Evolutionary conservation across 2,888 invertebrate species (phyloP), one percentile per base, ranked within the genome.

Genomic region (Acleris sparsana): DNA sequence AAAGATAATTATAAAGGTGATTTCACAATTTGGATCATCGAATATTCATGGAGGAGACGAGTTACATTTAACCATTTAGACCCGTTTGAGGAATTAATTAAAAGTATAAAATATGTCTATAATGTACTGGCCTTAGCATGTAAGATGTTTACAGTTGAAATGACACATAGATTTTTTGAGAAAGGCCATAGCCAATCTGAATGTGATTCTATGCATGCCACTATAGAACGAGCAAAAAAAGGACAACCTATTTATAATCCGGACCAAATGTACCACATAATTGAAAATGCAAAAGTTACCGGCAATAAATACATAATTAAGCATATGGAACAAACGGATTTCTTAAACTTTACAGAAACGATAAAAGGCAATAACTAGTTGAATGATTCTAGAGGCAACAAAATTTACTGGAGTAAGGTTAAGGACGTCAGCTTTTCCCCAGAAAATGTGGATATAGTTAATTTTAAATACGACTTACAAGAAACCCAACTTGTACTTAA

Each of bases 141-240:
- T 13, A 53, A 53, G 29, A n/a, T n/a, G 16, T 43, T 53, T 43
- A 17, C 22, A 11, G 25, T 68, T 7, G n/a, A 51, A 6, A 64
- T 68, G 5, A 65, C 51, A 17, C 61, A 69, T 52, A 44, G 69
- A 33, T 69, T 61, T 52, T 69, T 70, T 20, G 68, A 69, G 51
- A 62, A 46, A 46, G 69, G 68, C 29, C 69, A 70, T 49, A 67
- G 64, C 33, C 70, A 69, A 48, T 58, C 53, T 25, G 69, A 70
- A 58, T 68, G 68, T 33, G 33, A 33, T 33, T 22, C 67, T 70
- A 59, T 62, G 62, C 13, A 69, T 70, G 9, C 33, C 33, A 33
- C 33, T 33, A 9, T 33, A 33, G 33, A 33, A 1, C 33, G 33
- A 33, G 33, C 33, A 33, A 33, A 33, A 33, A 33, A 33, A 9